A percentile compares a stretch with the other conserved stretches of the same genome.
Conservation (phyloP, 2,888 invertebrate genomes). For the Panopea generosa region DNA sequence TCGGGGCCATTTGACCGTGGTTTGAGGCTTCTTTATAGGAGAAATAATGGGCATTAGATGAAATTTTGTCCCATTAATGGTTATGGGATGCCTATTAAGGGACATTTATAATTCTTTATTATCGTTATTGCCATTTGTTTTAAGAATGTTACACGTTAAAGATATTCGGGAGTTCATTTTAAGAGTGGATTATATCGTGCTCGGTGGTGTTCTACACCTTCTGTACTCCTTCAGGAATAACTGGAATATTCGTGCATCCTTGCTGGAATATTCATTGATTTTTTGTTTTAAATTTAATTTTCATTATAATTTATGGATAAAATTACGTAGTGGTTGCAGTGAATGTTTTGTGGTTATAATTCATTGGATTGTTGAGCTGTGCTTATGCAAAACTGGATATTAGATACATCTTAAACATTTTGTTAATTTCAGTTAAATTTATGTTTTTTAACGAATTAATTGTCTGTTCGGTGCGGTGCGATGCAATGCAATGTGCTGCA, state of each 20-base stretch:
- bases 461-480: too few relatives aligned
- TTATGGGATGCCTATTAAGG: slow-evolving; percentile 62
- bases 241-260: not conserved
- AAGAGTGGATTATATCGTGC: slow-evolving; percentile 27
- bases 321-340: too few relatives aligned
- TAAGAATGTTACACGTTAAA: slow-evolving; percentile 48
- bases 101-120: slow-evolving; percentile 66
- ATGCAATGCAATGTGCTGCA: too few relatives aligned
- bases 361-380: too few relatives aligned
- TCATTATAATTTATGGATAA: too few relatives aligned
- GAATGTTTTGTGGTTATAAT: too few relatives aligned
- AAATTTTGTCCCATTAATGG: slow-evolving; percentile 60
- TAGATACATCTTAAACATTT: too few relatives aligned
- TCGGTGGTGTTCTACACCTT: slow-evolving; percentile 37
- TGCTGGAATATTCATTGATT: slow-evolving; percentile 1
- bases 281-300: too few relatives aligned
- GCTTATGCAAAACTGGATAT: too few relatives aligned
- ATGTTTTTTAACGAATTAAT: too few relatives aligned
- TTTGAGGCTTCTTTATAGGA: slow-evolving; percentile 52
- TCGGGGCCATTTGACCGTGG: slow-evolving; percentile 52
- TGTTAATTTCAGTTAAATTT: too few relatives aligned
- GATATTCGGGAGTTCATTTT: slow-evolving; percentile 55
- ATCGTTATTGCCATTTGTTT: slow-evolving; percentile 62
- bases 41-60: slow-evolving; percentile 60
- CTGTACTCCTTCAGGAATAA: slow-evolving; percentile 17